Base-by-base conservation (phyloP, 2,113 vertebrate species). In the Oncorhynchus kisutch region DNA sequence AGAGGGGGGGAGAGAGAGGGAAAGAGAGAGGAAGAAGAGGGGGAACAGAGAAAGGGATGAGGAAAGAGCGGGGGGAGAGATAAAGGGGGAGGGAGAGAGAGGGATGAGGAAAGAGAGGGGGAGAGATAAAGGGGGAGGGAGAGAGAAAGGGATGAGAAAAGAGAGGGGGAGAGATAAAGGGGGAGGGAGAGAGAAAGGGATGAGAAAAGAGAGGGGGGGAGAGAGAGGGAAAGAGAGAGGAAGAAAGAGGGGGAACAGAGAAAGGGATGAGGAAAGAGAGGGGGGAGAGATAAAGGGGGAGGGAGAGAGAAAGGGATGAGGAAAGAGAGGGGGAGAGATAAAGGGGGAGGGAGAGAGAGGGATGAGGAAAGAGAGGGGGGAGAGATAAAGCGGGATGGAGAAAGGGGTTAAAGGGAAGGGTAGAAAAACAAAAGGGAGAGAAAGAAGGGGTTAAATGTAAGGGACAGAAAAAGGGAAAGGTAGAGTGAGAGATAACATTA, bases 401-500 rank as follows among this genome's bases (percentile, higher is more conserved):
- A 8, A 81, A 48, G 8, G 34, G 34, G 34, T 8, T 39, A 39
- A 39, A 39, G 34, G 0, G 34, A 39, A 39, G 34, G 34, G 34
- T 39, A 39, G 8, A 39, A 39, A 39, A 39, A 39, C 34, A 39
- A 39, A 39, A 39, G 34, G 2, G 34, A 39, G 34, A 2, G 34
- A 60, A 7, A 66, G 3, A 54, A 68, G 24, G 22, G 18, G 16
- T n/a, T 24, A 13, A 39, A 65, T 57, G 24, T 39, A 54, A 34
- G 67, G 2, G 20, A 60, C 13, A 48, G 31, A 75, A 64, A 48
- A 18, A 48, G 51, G 5, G 51, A 54, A 54, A 13, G 16, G 51
- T 11, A 45, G 39, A 54, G 51, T 1, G 59, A 34, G 16, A 39
- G 68, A 78, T 20, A 66, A 57, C 20, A 75, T 54, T 73, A 73